phyloP scores from a whole-genome alignment of 1,140 invertebrate species.

The Drosophila kepulauana region DNA sequence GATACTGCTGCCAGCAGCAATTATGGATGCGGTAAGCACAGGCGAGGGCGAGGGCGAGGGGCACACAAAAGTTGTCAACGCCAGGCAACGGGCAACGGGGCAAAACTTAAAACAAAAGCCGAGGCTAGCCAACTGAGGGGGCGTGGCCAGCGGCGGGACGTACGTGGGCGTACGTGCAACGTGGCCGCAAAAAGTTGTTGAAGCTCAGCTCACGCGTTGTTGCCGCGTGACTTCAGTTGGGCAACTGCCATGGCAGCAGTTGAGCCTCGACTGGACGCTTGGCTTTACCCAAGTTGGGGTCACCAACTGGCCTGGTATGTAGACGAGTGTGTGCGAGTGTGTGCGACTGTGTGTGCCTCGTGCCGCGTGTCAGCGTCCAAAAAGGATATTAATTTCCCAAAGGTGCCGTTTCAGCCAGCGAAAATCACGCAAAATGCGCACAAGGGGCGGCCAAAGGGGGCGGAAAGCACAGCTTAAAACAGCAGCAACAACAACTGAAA shows the following conservation, averaged over 20 bases:
- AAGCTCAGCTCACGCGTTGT: constrained; percentile 67
- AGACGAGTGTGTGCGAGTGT: constrained; percentile 7
- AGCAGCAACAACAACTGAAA: constrained; percentile 54
- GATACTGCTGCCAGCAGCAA: constrained; percentile 53
- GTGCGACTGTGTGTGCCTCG: constrained; percentile 10
- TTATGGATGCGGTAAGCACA: constrained; percentile 55
- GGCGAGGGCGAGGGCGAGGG: constrained; percentile 7
- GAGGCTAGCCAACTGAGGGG: constrained; percentile 39
- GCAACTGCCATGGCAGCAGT: constrained; percentile 6
- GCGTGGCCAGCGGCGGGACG: background rate
- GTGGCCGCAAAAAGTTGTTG: constrained; percentile 76
- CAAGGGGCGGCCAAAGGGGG: background rate
- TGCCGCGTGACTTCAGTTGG: constrained; percentile 64
- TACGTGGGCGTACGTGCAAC: constrained; percentile 64
- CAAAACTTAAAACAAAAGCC: constrained; percentile 68
- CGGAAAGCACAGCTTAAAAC: constrained; percentile 46
- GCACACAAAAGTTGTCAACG: constrained; percentile 78
- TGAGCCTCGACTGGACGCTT: constrained; percentile 32
- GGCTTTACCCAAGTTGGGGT: constrained; percentile 21
- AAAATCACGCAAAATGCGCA: constrained; percentile 76
- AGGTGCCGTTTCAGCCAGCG: constrained; percentile 77
- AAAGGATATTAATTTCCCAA: constrained; percentile 84
- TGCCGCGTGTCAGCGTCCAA: constrained; percentile 63
- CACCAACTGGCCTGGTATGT: constrained; percentile 3
- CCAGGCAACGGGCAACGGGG: constrained; percentile 43